These are phyloP conservation scores for Pandemis heparana DNA, from an alignment of 2,888 invertebrate genomes.

Conservation along the genomic window DNA sequence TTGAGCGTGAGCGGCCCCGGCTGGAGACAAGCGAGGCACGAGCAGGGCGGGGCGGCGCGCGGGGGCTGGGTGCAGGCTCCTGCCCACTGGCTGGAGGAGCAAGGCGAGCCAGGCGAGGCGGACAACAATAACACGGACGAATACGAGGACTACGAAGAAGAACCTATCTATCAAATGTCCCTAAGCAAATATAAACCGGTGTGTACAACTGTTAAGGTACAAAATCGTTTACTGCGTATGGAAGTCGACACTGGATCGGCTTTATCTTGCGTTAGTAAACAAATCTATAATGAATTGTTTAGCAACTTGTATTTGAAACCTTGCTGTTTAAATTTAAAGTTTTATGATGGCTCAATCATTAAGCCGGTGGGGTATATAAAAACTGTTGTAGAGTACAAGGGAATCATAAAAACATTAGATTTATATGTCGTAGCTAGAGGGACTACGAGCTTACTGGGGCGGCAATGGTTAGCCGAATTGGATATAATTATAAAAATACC, in stretches of 20 bases:
- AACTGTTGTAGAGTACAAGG: background rate
- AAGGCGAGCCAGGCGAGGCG: too few relatives aligned
- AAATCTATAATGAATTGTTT: constrained; percentile 41
- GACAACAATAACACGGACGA: too few relatives aligned
- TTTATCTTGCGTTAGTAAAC: constrained; percentile 48
- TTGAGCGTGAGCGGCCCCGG: too few relatives aligned
- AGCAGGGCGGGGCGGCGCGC: too few relatives aligned
- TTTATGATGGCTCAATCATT: constrained; percentile 16
- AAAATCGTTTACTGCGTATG: constrained; percentile 35
- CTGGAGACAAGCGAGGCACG: too few relatives aligned
- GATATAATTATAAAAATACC: constrained; percentile 1
- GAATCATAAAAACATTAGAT: background rate
- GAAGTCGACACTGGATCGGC: constrained; percentile 50
- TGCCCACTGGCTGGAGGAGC: too few relatives aligned
- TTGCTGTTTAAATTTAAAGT: background rate
- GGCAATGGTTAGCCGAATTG: constrained; percentile 2
- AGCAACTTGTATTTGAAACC: background rate
- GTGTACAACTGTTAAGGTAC: too few relatives aligned
- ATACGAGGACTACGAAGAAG: too few relatives aligned
- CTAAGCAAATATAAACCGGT: too few relatives aligned
- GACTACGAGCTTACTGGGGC: background rate
- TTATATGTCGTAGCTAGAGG: background rate
- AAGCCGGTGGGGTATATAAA: constrained; percentile 10
- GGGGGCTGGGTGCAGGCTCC: too few relatives aligned
- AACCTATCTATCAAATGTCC: too few relatives aligned